Evolutionary conservation across 2,888 invertebrate genomes (phyloP).

Genomic region (Acanthosoma haemorrhoidale): DNA sequence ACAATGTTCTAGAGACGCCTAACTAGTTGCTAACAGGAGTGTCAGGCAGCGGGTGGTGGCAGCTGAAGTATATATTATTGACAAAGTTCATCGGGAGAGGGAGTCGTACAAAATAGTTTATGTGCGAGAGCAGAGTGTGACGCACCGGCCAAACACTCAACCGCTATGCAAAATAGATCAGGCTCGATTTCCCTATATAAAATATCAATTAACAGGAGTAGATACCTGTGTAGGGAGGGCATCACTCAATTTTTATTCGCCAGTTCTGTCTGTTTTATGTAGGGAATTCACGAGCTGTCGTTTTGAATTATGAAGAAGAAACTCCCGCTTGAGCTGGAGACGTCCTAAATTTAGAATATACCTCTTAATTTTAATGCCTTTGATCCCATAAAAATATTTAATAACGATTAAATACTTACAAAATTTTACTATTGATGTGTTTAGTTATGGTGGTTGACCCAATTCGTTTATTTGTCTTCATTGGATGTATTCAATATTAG

Average conservation of each 20-base stretch:
- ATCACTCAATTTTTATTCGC: background rate
- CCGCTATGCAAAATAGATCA: background rate
- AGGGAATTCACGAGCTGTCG: background rate
- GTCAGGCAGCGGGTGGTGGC: background rate
- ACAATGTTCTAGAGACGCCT: no score
- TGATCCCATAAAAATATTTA: no score
- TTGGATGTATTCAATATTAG: no score
- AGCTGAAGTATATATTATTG: background rate
- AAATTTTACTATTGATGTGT: no score
- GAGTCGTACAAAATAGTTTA: background rate
- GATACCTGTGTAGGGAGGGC: background rate
- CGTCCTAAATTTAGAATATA: no score
- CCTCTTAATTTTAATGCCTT: no score
- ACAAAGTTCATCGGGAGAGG: background rate
- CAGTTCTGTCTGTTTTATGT: background rate
- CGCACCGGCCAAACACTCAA: background rate
- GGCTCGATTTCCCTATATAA: background rate
- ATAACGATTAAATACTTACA: no score
- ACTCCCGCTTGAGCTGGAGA: no score
- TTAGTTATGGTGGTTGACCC: no score
- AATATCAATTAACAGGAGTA: background rate
- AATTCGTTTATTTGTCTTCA: no score
- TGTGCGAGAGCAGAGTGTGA: no score
- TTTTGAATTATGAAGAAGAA: background rate
- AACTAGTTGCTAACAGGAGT: no score